Conservation (phyloP, 2,888 invertebrate species). For the Diaperis boleti region DNA sequence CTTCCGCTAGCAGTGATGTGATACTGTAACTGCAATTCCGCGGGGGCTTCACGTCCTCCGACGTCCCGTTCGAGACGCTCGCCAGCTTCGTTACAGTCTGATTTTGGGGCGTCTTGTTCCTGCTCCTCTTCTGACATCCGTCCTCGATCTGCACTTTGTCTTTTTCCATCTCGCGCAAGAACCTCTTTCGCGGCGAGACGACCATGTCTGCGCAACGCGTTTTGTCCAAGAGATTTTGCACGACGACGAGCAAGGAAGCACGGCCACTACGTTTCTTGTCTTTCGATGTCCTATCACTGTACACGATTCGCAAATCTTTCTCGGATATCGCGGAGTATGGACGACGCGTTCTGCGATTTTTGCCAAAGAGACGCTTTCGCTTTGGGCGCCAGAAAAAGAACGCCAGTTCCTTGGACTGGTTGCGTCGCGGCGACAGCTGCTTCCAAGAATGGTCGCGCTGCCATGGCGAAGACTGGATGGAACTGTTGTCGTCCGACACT, state of each 20-base stretch:
- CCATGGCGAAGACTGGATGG: conserved; percentile 91
- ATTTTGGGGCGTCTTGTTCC: conserved; percentile 54
- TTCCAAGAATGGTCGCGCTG: conserved; percentile 93
- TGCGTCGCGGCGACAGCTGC: conserved; percentile 80
- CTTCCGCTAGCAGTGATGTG: conserved; percentile 82
- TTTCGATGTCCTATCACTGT: conserved; percentile 58
- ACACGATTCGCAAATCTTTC: conserved; percentile 44
- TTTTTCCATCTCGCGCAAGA: conserved; percentile 79
- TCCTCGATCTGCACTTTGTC: conserved; percentile 57
- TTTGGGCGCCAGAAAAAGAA: conserved; percentile 77
- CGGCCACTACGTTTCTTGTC: conserved; percentile 48
- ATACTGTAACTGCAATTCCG: conserved; percentile 83
- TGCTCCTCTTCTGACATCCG: conserved; percentile 59
- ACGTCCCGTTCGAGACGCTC: conserved; percentile 53
- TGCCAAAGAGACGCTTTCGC: conserved; percentile 62
- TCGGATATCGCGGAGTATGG: conserved; percentile 68
- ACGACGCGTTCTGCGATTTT: conserved; percentile 72
- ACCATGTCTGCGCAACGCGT: conserved; percentile 64
- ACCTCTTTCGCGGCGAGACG: conserved; percentile 86
- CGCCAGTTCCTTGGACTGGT: conserved; percentile 80
- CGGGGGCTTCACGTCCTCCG: conserved; percentile 52
- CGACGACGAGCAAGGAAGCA: conserved; percentile 55
- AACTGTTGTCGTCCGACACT: conserved; percentile 92
- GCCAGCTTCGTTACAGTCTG: conserved; percentile 53
- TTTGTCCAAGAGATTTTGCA: conserved; percentile 61